A percentile compares a stretch with the other conserved stretches of the same genome.
Conservation (phyloP, 2,113 vertebrate species). For the Saiga tatarica region DNA sequence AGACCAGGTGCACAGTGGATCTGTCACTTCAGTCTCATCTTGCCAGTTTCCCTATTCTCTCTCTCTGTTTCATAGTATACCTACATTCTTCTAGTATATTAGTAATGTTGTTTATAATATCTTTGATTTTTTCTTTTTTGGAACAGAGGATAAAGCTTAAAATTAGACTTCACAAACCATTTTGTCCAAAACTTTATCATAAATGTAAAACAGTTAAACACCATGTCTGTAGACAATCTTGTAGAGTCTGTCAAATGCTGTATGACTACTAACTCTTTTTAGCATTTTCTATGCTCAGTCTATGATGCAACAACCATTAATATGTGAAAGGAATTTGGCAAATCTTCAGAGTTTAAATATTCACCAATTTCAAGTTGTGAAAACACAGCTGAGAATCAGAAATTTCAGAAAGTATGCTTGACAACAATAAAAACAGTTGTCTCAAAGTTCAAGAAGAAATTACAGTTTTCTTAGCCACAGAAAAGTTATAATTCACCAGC, state of each 20-base stretch:
- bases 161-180: background rate
- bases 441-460: conserved; percentile 46
- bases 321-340: background rate
- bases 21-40: background rate
- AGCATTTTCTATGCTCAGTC: background rate
- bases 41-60: background rate
- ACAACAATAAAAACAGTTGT: conserved; percentile 33
- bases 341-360: background rate
- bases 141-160: background rate
- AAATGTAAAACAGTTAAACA: background rate
- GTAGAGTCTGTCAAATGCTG: background rate
- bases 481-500: background rate
- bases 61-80: background rate
- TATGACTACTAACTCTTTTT: background rate
- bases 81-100: background rate
- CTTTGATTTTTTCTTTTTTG: background rate
- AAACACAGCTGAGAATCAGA: conserved; percentile 13
- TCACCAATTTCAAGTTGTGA: background rate
- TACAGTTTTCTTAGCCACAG: background rate
- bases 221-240: background rate
- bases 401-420: conserved; percentile 12
- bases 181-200: background rate
- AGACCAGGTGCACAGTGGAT: background rate
- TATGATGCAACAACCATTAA: background rate
- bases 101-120: background rate